Evolutionary conservation across 2,888 invertebrate genomes (phyloP).

Genomic region (Megamerina dolium): DNA sequence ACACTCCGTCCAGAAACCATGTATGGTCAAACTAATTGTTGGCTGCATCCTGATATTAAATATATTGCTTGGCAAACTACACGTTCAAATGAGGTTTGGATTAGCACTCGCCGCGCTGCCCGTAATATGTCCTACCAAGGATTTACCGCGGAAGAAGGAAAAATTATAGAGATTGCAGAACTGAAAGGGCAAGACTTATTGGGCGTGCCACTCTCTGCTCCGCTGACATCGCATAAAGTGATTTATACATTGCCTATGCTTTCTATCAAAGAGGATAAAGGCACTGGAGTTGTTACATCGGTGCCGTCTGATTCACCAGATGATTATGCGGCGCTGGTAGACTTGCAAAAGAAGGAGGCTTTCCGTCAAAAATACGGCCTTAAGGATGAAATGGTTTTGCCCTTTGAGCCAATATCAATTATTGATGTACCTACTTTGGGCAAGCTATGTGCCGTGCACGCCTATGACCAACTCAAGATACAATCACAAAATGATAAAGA

Average conservation of each 20-base stretch:
- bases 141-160: conserved; percentile 74
- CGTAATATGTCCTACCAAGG: conserved; percentile 95
- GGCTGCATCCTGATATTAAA: conserved; percentile 91
- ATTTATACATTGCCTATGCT: conserved; percentile 96
- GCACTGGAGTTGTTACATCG: conserved; percentile 95
- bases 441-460: conserved; percentile 72
- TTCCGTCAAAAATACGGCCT: conserved; percentile 90
- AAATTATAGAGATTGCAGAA: conserved; percentile 63
- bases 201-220: conserved; percentile 78
- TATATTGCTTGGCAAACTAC: conserved; percentile 80
- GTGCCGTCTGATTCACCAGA: conserved; percentile 99
- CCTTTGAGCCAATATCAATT: conserved; percentile 71
- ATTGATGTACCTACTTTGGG: conserved; percentile 89
- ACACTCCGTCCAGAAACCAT: conserved; percentile 98
- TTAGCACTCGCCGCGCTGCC: conserved; percentile 84
- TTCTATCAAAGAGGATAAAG: conserved; percentile 95
- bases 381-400: conserved; percentile 56
- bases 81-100: conserved; percentile 67
- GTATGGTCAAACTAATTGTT: conserved; percentile 99
- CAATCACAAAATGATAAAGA: conserved; percentile 97
- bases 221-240: conserved; percentile 72
- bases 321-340: conserved; percentile 91
- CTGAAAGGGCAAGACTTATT: conserved; percentile 71
- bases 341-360: conserved; percentile 90
- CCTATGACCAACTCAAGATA: conserved; percentile 87